Evolutionary conservation across 2,888 invertebrate genomes (phyloP), one percentile per base, ranked within the genome.

Genomic region (Phymatocera aterrima): DNA sequence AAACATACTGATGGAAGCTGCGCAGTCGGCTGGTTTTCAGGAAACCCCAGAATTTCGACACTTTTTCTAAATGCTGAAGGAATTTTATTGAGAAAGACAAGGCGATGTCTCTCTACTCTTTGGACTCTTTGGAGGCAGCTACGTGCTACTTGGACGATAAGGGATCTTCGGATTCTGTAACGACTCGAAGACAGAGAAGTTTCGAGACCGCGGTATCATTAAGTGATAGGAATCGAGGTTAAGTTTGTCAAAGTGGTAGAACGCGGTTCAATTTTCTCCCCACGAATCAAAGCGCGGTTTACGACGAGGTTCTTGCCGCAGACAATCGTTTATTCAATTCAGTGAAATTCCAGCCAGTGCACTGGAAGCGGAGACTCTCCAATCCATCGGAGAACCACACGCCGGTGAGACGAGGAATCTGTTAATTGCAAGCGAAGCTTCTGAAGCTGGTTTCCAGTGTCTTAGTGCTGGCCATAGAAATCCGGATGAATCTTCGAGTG

Each of bases 281-380:
- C 12, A 2, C 24, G 43, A 68, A 43, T 15, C 15, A 8, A 3
- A 21, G n/a, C 18, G 21, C 8, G 18, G 12, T 48, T 48, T 31
- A 48, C 10, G 51, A 31, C 34, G 12, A 57, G 51, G 18, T 51
- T 51, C 72, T 8, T n/a, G n/a, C 24, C 10, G 31, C 5, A 10
- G 72, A 72, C 24, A 72, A 72, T 72, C 48, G 72, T 34, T 72
- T 72, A 72, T 72, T 51, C 48, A 28, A 72, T 51, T 18, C 18
- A 1, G 10, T 10, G 48, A n/a, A 72, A 72, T 72, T 72, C 72
- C 72, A 72, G 72, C 51, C 61, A 18, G 21, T 37, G 15, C 60
- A 21, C 18, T 21, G 8, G n/a, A 15, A 18, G 37, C 31, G 18
- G 34, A 72, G 12, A 18, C 3, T 72, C 31, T 4, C 48, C 31